phyloP scores from a whole-genome alignment of 2,888 invertebrate species.

The Cantharis nigra region DNA sequence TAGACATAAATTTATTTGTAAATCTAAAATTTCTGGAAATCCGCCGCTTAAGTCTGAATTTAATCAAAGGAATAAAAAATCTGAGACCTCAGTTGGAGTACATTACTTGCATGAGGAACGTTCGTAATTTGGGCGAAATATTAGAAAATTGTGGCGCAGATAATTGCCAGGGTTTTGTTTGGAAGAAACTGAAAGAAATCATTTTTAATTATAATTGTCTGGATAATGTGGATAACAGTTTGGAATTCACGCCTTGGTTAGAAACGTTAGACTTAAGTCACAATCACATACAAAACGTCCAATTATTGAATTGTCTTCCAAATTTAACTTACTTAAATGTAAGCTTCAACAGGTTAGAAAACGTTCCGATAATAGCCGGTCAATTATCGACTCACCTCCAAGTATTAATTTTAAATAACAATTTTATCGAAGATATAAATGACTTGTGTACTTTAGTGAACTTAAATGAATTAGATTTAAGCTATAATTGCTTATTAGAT shows the following conservation, averaged over 20 bases:
- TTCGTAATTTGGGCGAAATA: constrained; percentile 55
- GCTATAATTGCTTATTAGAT: constrained; percentile 66
- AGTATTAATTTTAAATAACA: constrained; percentile 64
- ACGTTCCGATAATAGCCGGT: constrained; percentile 61
- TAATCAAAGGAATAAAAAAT: constrained; percentile 62
- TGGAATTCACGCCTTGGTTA: constrained; percentile 65
- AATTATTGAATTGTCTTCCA: constrained; percentile 63
- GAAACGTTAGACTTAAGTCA: constrained; percentile 67
- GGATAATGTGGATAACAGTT: constrained; percentile 59
- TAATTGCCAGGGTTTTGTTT: constrained; percentile 62
- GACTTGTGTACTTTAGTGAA: constrained; percentile 61
- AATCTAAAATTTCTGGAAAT: constrained; percentile 62
- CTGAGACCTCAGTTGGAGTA: constrained; percentile 64
- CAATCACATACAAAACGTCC: constrained; percentile 62
- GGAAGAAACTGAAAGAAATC: constrained; percentile 64
- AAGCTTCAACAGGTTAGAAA: constrained; percentile 64
- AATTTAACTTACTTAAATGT: constrained; percentile 67
- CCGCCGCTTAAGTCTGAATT: constrained; percentile 60
- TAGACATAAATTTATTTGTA: constrained; percentile 65
- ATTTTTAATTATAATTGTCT: constrained; percentile 64
- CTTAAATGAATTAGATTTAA: constrained; percentile 64
- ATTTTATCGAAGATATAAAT: constrained; percentile 65
- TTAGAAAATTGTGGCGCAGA: constrained; percentile 64
- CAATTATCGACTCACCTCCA: constrained; percentile 57
- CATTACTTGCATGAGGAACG: constrained; percentile 56